Base-by-base conservation (phyloP, 1,140 invertebrate species). In the Orussus abietinus region DNA sequence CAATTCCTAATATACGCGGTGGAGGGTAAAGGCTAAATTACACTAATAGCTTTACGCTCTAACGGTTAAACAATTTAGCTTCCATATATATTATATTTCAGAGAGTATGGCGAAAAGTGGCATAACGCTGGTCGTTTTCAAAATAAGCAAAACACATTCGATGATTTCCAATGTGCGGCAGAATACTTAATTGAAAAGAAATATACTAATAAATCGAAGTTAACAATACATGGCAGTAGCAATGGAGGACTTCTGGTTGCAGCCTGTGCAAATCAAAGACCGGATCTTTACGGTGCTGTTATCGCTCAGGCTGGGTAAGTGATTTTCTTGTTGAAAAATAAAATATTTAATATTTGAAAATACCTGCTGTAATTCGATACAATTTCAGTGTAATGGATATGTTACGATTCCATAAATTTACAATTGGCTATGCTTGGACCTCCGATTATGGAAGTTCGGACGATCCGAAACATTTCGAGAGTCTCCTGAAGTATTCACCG, bases 81-180 rank as follows among this genome's bases (percentile, higher is more conserved):
- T n/a, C n/a, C 29, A 31, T 37, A 38, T 37, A 42, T 40, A 11
- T 43, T 50, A 39, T 30, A 32, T 50, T 62, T 35, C 64, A 89
- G 93, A 1, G 96, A 99, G 73, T 99, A 98, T 72, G 96, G 96
- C 26, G 90, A 96, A 69, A 84, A 82, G 39, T 99, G 96, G 96
- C 95, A 99, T 69, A 90, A 98, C 69, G 86, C 73, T 10, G 96
- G 96, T 7, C 81, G 89, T 14, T 77, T 94, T 31, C 77, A 85
- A 0, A 96, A 97, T 49, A 99, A 98, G 67, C 96, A 98, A 75
- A 99, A 98, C 75, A 86, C 87, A 25, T 98, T 98, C 70, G 87
- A 98, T 74, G 96, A 99, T 75, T 98, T 99, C 71, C 88, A 92
- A 62, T 75, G 80, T 45, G 94, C 94, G 11, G 95, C 90, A 1